These are phyloP conservation scores for Notamacropus eugenii DNA, from an alignment of 2,797 vertebrate species.

Conservation along the genomic window DNA sequence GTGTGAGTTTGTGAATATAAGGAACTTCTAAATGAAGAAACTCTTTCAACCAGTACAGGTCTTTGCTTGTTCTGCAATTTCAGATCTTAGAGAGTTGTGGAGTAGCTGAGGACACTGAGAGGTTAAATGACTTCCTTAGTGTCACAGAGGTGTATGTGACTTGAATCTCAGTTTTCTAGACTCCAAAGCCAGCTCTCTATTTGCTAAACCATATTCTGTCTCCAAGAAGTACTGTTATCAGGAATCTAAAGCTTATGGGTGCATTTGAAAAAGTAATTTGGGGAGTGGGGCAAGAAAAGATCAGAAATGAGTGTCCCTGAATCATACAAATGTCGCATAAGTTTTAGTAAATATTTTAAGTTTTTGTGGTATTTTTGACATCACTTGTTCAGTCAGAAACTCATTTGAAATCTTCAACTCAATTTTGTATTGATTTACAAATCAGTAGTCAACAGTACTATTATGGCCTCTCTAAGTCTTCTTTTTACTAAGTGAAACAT, in stretches of 20 bases:
- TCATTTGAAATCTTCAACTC: conserved; percentile 36
- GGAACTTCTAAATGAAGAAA: background rate
- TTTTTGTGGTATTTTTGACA: background rate
- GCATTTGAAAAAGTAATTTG: conserved; percentile 13
- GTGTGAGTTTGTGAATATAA: background rate
- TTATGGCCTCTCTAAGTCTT: background rate
- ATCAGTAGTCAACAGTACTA: background rate
- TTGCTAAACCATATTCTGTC: background rate
- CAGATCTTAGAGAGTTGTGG: background rate
- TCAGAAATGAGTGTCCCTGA: background rate
- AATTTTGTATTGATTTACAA: conserved; percentile 46
- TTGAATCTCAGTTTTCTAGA: background rate
- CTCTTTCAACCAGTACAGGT: background rate
- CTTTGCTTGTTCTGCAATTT: background rate
- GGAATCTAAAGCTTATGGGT: background rate
- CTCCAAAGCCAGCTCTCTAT: background rate
- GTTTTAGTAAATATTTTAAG: conserved; percentile 2
- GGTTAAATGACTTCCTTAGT: background rate
- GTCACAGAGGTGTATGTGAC: background rate
- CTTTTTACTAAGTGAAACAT: background rate
- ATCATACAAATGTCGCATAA: background rate
- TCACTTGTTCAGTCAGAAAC: conserved; percentile 9
- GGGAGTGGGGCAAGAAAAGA: background rate
- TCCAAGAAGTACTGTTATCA: background rate
- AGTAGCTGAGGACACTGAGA: background rate